Evolutionary conservation across 2,113 vertebrate genomes (phyloP).

Genomic region (Pyxicephalus adspersus): DNA sequence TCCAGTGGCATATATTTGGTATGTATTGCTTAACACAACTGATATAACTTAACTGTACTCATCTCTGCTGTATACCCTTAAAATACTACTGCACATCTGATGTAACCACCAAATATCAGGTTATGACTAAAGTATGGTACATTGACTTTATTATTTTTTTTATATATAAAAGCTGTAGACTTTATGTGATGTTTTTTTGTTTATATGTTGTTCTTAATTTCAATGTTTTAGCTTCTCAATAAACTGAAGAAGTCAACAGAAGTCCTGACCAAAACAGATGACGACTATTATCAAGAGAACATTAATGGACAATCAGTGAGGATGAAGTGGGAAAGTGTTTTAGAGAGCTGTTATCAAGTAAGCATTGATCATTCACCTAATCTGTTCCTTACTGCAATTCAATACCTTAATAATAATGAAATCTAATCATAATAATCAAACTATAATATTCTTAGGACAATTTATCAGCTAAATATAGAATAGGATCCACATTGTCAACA

Average conservation of each 20-base stretch:
- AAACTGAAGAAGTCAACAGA: slow-evolving; percentile 86
- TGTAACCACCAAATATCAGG: no score
- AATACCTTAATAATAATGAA: not conserved
- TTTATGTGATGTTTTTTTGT: not conserved
- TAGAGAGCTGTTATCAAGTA: slow-evolving; percentile 85
- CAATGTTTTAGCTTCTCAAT: slow-evolving; percentile 77
- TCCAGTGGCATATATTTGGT: no score
- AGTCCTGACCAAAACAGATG: slow-evolving; percentile 76
- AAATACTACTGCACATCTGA: no score
- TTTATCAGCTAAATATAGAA: no score
- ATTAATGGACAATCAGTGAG: slow-evolving; percentile 79
- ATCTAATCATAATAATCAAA: no score
- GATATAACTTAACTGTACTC: no score
- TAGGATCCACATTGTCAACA: no score
- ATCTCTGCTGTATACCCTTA: no score
- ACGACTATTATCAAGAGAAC: slow-evolving; percentile 84
- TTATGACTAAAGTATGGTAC: no score
- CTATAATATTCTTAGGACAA: no score
- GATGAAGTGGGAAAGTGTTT: slow-evolving; percentile 83
- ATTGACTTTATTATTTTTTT: no score
- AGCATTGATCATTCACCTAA: not conserved
- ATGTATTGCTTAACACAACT: no score
- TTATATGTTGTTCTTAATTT: slow-evolving; percentile 7
- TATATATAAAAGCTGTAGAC: not conserved
- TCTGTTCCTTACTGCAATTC: not conserved